Percentiles rank a stretch among this genome's conserved stretches.
Evolutionary conservation across 2,888 invertebrate species (phyloP).

Genomic region (Metallyticus violacea): DNA sequence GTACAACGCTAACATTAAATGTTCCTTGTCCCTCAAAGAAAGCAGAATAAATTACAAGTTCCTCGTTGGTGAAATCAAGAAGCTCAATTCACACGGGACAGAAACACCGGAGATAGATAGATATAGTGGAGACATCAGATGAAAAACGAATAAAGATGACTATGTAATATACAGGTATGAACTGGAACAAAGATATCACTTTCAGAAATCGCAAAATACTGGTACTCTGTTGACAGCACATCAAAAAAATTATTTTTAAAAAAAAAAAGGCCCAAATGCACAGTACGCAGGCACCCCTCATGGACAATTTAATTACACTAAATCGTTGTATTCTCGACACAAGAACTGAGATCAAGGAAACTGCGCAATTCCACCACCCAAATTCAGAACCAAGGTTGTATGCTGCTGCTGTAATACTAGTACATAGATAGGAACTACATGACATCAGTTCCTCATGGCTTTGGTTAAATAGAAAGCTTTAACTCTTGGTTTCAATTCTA

Average conservation of each 20-base stretch:
- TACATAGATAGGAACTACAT: slow-evolving; percentile 38
- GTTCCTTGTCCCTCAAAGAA: slow-evolving; percentile 20
- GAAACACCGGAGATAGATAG: slow-evolving; percentile 1
- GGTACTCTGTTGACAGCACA: slow-evolving; percentile 16
- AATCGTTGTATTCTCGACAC: slow-evolving; percentile 45
- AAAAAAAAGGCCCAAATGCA: slow-evolving; percentile 14
- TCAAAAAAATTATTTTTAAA: neutral
- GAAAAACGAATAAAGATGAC: slow-evolving; percentile 14
- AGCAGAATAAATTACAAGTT: slow-evolving; percentile 32
- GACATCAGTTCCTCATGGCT: slow-evolving; percentile 37
- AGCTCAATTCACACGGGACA: neutral
- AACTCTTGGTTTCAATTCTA: slow-evolving; percentile 4
- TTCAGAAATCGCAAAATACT: slow-evolving; percentile 27
- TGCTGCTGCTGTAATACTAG: slow-evolving; percentile 23
- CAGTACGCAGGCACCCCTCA: slow-evolving; percentile 27
- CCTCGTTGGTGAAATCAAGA: neutral
- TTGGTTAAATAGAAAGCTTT: slow-evolving; percentile 31
- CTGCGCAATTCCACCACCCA: slow-evolving; percentile 40
- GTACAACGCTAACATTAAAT: slow-evolving; percentile 29
- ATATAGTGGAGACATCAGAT: slow-evolving; percentile 10
- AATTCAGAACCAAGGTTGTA: slow-evolving; percentile 22
- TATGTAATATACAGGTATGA: slow-evolving; percentile 28
- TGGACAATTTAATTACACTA: slow-evolving; percentile 31
- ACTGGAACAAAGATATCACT: slow-evolving; percentile 30
- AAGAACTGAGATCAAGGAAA: slow-evolving; percentile 49